A percentile compares a stretch with the other conserved stretches of the same genome.
These are phyloP conservation scores for Catagonus wagneri DNA, from an alignment of 2,113 vertebrate genomes.

Conservation along the genomic window DNA sequence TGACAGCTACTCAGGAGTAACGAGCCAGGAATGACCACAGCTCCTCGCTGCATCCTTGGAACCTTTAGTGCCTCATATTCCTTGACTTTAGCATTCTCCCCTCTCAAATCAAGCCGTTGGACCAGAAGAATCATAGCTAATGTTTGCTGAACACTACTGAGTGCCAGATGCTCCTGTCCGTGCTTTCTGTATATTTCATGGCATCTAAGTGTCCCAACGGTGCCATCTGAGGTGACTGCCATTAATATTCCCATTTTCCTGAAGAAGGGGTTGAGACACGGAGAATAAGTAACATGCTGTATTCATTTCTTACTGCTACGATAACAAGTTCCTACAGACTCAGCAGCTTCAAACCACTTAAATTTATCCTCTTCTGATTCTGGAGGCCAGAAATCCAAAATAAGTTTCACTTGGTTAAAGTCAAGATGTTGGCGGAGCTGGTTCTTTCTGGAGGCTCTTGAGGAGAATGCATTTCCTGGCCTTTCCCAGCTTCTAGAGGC, in stretches of 20 bases:
- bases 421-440: neutral
- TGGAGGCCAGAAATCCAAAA: neutral
- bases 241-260: neutral
- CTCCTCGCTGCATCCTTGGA: neutral
- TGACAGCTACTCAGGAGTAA: neutral
- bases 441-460: neutral
- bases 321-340: neutral
- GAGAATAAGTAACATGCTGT: conserved; percentile 1
- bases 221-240: conserved; percentile 8
- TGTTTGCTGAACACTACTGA: conserved; percentile 64
- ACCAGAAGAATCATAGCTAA: conserved; percentile 51
- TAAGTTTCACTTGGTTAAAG: neutral
- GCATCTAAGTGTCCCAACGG: conserved; percentile 45
- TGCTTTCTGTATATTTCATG: conserved; percentile 49
- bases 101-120: conserved; percentile 60
- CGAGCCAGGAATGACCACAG: neutral
- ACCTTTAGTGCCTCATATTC: neutral
- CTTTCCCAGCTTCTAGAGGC: neutral
- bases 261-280: neutral
- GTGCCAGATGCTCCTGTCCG: conserved; percentile 60
- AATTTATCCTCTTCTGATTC: neutral
- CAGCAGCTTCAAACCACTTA: neutral
- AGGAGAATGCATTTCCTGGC: neutral
- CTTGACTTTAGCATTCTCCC: conserved; percentile 47
- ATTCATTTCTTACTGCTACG: conserved; percentile 3